Base-by-base conservation (phyloP, 2,888 invertebrate species). In the Pseudanteris insignis region DNA sequence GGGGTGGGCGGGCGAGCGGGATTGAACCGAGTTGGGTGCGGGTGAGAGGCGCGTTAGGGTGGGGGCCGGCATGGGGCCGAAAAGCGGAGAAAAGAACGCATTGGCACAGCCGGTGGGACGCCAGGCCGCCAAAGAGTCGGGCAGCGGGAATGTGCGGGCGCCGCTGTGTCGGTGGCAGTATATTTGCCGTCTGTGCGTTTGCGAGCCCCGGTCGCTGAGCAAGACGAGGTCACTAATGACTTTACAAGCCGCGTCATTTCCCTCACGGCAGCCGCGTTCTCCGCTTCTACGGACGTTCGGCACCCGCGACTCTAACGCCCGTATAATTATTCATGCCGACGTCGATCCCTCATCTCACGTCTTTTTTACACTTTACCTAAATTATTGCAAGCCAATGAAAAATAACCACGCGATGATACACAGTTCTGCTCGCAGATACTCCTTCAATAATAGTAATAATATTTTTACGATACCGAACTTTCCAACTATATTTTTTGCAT, bases 111-210 rank as follows among this genome's bases (percentile, higher is more conserved):
- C 74, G 71, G 70, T 73, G 68, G 71, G 74, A 74, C 74, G 77
- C 75, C 74, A 58, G 66, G 75, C 73, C 76, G 76, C 76, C 75
- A 73, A 74, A 75, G 76, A 76, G 76, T 76, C 75, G 76, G 75
- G 74, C 72, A 74, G 72, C 70, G 74, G 70, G 73, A 75, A 71
- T 70, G 68, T 72, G 71, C 63, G 65, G 71, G 72, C 72, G 72
- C 72, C 72, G 59, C 62, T 64, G 43, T 66, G 72, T 69, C 72
- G 72, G 67, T 64, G 53, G 34, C 47, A 46, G 51, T 57, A 61
- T 61, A 61, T 61, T 61, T 55, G 50, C 61, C 61, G 44, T 61
- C 61, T 48, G 34, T 55, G 54, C 54, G 54, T 61, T 61, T 61
- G 43, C 54, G 44, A 54, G 46, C 44, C 44, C 43, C 33, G 54